Evolutionary conservation across 2,797 vertebrate species (phyloP).

Genomic region (Podarcis lilfordi): DNA sequence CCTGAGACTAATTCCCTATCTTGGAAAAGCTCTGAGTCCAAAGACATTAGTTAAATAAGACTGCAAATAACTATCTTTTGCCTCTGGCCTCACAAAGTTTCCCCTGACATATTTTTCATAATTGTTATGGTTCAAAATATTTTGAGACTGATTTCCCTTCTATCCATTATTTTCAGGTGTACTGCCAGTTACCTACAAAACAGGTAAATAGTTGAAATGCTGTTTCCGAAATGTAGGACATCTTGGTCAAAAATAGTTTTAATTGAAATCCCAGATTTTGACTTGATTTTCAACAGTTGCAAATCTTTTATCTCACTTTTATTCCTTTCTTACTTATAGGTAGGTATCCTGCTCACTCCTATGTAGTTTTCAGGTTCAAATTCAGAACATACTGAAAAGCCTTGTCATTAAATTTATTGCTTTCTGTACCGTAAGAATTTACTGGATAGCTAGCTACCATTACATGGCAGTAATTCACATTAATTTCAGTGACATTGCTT

Average conservation of each 20-base stretch:
- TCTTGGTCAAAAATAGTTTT: background rate
- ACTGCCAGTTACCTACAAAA: background rate
- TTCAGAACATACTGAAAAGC: background rate
- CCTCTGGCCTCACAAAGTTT: slow-evolving; percentile 19
- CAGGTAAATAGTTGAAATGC: background rate
- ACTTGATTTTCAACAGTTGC: background rate
- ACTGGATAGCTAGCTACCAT: background rate
- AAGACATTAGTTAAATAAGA: slow-evolving; percentile 7
- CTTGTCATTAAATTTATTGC: background rate
- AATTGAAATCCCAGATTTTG: background rate
- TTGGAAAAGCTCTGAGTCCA: slow-evolving; percentile 32
- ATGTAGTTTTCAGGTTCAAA: background rate
- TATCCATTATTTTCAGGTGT: background rate
- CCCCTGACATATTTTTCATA: background rate
- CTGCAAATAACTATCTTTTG: slow-evolving; percentile 32
- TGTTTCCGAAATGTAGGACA: background rate
- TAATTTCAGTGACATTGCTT: background rate
- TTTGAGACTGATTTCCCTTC: background rate
- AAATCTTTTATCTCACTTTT: background rate
- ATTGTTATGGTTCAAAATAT: background rate
- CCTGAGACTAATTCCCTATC: slow-evolving; percentile 32
- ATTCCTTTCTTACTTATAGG: background rate
- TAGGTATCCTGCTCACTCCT: background rate
- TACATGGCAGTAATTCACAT: background rate
- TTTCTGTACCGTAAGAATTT: background rate